Evolutionary conservation across 1,140 invertebrate species (phyloP).

Genomic region (Zaprionus davidi): DNA sequence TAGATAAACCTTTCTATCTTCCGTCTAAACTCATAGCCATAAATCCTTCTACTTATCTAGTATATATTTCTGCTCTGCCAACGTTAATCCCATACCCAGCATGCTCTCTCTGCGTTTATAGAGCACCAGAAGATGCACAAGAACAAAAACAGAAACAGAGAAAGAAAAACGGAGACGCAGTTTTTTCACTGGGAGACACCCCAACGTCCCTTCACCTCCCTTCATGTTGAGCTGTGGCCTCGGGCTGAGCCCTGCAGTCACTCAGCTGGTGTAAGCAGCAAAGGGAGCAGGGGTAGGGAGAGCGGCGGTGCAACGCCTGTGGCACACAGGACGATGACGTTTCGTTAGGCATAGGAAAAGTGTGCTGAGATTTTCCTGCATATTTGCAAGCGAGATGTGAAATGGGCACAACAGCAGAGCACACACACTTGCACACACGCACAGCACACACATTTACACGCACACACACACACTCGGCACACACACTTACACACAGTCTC

Average conservation of each 20-base stretch:
- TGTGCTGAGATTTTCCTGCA: constrained; percentile 70
- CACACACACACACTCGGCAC: neutral
- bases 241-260: constrained; percentile 52
- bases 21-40: neutral
- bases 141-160: constrained; percentile 61
- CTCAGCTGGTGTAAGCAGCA: constrained; percentile 6
- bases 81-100: neutral
- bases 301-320: neutral
- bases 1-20: neutral
- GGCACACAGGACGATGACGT: constrained; percentile 63
- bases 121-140: constrained; percentile 54
- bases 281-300: neutral
- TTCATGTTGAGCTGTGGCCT: neutral
- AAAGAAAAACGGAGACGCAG: constrained; percentile 41
- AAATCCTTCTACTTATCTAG: neutral
- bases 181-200: neutral
- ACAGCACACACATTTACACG: constrained; percentile 1
- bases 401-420: constrained; percentile 49
- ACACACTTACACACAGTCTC: neutral
- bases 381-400: constrained; percentile 53
- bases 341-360: constrained; percentile 49
- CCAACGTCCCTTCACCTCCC: neutral
- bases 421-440: constrained; percentile 1
- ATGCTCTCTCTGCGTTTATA: neutral
- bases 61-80: neutral